Percentiles rank a stretch among this genome's conserved stretches.
Evolutionary conservation across 64 coral and sea anemone genomes (phyloP).

Genomic region (Dendronephthya gigantea): DNA sequence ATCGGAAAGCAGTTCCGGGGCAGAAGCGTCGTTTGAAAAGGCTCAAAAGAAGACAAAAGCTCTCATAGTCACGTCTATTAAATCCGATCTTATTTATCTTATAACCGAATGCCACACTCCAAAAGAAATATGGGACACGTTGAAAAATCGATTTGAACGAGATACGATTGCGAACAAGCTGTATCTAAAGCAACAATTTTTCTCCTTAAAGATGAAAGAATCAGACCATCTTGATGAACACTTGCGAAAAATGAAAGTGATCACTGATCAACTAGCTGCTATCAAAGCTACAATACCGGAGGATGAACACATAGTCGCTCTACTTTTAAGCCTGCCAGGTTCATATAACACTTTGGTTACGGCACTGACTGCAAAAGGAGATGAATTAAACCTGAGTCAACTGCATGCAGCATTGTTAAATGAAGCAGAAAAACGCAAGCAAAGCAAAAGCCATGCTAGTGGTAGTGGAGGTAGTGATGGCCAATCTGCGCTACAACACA

Average conservation of each 20-base stretch:
- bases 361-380: slow-evolving; percentile 2
- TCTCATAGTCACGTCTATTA: not conserved
- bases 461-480: not conserved
- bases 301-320: not conserved
- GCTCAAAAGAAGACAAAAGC: slow-evolving; percentile 5
- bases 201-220: slow-evolving; percentile 11
- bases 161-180: not conserved
- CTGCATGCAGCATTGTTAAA: not conserved
- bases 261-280: not conserved
- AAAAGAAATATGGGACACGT: not conserved
- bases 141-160: not conserved
- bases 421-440: not conserved
- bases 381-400: not conserved
- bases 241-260: not conserved
- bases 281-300: not conserved
- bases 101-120: not conserved
- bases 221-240: not conserved
- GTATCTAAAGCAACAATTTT: not conserved
- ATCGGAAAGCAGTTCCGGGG: not conserved
- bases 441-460: not conserved
- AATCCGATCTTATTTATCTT: not conserved
- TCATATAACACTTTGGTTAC: slow-evolving; percentile 1
- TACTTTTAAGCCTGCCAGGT: not conserved
- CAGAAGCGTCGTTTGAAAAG: not conserved
- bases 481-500: not conserved